Percentiles rank a stretch among this genome's conserved stretches.
phyloP scores from a whole-genome alignment of 2,113 vertebrate species.

The Athene cunicularia region DNA sequence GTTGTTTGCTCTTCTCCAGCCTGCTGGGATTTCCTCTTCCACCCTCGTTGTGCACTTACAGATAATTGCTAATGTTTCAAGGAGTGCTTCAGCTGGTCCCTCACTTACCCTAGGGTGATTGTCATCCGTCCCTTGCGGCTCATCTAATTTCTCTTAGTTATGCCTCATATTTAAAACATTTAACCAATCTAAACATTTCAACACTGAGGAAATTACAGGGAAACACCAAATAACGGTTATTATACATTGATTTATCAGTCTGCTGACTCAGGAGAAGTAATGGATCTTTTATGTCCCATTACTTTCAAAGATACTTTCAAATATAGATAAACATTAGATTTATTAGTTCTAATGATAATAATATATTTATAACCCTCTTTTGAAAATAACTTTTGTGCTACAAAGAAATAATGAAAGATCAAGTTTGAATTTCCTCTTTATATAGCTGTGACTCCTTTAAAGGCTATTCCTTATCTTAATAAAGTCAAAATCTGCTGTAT shows the following conservation, averaged over 20 bases:
- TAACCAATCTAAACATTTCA: neutral
- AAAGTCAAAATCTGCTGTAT: neutral
- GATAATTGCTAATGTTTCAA: neutral
- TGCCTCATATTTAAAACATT: neutral
- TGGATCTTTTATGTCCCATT: neutral
- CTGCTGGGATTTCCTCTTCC: neutral
- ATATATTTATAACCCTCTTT: neutral
- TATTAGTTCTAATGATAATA: neutral
- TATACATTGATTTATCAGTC: neutral
- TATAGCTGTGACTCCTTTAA: neutral
- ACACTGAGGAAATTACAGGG: neutral
- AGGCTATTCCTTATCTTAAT: neutral
- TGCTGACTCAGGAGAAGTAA: neutral
- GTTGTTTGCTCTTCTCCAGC: neutral
- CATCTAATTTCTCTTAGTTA: slow-evolving; percentile 1
- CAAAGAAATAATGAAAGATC: neutral
- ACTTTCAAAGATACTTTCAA: neutral
- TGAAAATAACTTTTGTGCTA: neutral
- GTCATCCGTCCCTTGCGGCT: neutral
- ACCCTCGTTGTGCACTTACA: neutral
- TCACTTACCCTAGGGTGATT: neutral
- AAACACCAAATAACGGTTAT: neutral
- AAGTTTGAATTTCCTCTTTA: neutral
- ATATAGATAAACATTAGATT: neutral
- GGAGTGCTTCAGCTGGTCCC: neutral